Evolutionary conservation across 2,113 vertebrate genomes (phyloP).

Genomic region (Gallinago jamesoni): DNA sequence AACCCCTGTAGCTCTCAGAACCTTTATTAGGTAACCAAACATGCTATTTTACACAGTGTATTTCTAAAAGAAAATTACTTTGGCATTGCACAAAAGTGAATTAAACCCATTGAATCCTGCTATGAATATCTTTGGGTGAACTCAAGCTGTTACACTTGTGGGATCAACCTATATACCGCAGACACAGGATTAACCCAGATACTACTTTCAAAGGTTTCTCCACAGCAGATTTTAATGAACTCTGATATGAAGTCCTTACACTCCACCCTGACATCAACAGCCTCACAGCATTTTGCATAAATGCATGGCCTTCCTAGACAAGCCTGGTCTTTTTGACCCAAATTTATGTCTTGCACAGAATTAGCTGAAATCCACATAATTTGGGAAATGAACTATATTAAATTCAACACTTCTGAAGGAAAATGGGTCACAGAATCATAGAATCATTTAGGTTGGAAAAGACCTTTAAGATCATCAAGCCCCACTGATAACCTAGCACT

Average conservation of each 20-base stretch:
- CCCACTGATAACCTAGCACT: neutral
- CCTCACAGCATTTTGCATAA: neutral
- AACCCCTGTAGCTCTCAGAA: neutral
- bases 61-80: neutral
- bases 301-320: neutral
- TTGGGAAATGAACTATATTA: neutral
- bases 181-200: slow-evolving; percentile 17
- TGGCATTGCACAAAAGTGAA: neutral
- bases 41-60: neutral
- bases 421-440: neutral
- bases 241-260: neutral
- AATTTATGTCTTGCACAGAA: neutral
- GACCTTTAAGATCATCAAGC: neutral
- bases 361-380: neutral
- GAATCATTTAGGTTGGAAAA: neutral
- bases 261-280: neutral
- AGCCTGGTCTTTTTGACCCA: neutral
- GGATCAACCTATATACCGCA: neutral
- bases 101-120: neutral
- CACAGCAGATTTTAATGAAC: neutral
- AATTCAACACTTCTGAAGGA: neutral
- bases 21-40: slow-evolving; percentile 21
- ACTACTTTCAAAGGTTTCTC: neutral
- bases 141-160: neutral
- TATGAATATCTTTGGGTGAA: neutral